Conservation (phyloP, 2,888 invertebrate genomes). For the Ceriagrion tenellum region DNA sequence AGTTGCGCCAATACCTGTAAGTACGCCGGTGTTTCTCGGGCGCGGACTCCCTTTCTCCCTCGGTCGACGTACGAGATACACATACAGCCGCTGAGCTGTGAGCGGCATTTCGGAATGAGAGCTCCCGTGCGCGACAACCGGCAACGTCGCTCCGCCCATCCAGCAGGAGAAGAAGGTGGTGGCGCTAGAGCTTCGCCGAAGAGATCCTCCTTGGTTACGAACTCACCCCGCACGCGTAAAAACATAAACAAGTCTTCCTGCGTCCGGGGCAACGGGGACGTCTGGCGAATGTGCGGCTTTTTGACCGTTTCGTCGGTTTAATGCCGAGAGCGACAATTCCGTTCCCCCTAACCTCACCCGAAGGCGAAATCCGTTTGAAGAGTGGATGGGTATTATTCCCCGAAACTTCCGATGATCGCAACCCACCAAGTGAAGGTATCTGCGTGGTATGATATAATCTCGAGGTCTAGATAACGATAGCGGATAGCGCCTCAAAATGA, state of each 20-base stretch:
- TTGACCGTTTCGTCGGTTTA: neutral
- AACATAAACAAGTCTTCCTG: neutral
- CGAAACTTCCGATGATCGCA: neutral
- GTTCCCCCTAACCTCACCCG: too few relatives aligned
- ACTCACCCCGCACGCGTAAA: neutral
- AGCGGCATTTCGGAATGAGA: neutral
- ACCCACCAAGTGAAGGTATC: neutral
- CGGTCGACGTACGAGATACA: neutral
- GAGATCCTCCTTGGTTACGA: slow-evolving; percentile 5
- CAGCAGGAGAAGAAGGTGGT: neutral
- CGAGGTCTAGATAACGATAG: neutral
- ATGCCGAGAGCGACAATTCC: too few relatives aligned
- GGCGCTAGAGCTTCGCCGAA: neutral
- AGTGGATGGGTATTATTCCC: neutral
- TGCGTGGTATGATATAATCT: too few relatives aligned
- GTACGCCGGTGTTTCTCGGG: neutral
- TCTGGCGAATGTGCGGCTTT: slow-evolving; percentile 15
- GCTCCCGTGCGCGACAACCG: neutral
- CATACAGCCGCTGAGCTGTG: neutral
- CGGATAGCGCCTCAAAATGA: neutral
- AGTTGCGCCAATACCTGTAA: too few relatives aligned
- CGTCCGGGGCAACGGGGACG: slow-evolving; percentile 18
- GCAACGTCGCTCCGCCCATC: neutral
- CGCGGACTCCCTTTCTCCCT: neutral
- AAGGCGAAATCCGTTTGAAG: too few relatives aligned